A percentile compares a stretch with the other conserved stretches of the same genome.
These are phyloP conservation scores for Semaprochilodus insignis DNA, from an alignment of 2,797 vertebrate species.

Conservation along the genomic window DNA sequence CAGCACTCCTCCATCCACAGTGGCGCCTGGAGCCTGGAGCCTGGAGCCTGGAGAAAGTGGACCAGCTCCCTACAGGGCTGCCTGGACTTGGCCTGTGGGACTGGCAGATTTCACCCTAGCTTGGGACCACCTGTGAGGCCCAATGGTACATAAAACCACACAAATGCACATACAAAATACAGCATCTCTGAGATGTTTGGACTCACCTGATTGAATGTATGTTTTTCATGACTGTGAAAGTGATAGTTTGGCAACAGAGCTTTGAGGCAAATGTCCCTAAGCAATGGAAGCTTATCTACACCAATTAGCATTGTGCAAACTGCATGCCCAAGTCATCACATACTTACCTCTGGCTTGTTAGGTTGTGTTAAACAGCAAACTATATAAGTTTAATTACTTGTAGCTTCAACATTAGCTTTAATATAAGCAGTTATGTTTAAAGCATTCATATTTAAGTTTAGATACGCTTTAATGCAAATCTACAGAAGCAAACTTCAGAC, in stretches of 20 bases:
- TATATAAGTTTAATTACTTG: no score
- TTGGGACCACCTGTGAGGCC: constrained; percentile 60
- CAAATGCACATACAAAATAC: not conserved
- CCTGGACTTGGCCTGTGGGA: constrained; percentile 23
- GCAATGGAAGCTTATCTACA: not conserved
- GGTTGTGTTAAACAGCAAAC: no score
- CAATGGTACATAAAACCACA: constrained; percentile 41
- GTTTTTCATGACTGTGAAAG: not conserved
- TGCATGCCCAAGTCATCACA: no score
- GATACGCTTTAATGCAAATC: no score
- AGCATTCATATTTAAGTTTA: no score
- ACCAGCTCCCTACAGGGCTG: constrained; percentile 19
- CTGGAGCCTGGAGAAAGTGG: constrained; percentile 65
- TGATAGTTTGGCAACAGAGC: not conserved
- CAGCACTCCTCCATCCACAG: constrained; percentile 71
- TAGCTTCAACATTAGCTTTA: no score
- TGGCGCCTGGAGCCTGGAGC: constrained; percentile 74
- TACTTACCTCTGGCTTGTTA: no score
- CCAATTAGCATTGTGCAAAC: not conserved
- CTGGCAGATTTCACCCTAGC: constrained; percentile 44
- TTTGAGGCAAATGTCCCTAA: not conserved
- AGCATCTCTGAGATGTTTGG: not conserved
- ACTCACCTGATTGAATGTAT: not conserved
- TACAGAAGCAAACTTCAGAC: no score
- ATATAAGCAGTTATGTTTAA: no score